Evolutionary conservation across 2,113 vertebrate genomes (phyloP), one percentile per base, ranked within the genome.

Genomic region (rat (Rattus norvegicus)): DNA sequence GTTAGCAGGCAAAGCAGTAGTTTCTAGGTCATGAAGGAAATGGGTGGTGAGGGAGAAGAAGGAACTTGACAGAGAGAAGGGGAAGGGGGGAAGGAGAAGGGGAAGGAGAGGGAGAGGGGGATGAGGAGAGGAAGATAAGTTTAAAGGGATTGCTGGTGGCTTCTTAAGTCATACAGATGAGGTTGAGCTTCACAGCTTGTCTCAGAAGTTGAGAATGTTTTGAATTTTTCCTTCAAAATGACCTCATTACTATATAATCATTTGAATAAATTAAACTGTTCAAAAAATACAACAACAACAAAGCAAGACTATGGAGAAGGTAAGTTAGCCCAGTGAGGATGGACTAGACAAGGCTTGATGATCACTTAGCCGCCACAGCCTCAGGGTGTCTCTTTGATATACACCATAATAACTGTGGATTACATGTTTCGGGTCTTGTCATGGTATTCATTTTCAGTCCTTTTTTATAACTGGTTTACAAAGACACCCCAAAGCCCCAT

Each of bases 391-490:
- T 49, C 76, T 90, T 2, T 59, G 7, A 5, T 17, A 1, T 26
- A 26, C 56, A 47, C 59, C 36, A 70, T 26, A 65, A 0, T 79
- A 90, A 73, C 13, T 4, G 54, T 63, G 77, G 24, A 26, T 77
- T 94, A 4, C n/a, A 59, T 72, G 81, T 77, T 70, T 90, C 81
- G 88, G 88, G 56, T 59, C 7, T 90, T 49, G 72, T 87, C 96
- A 94, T 73, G 80, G 36, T 63, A 43, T 92, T 73, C 72, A 30
- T 87, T 96, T 90, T 39, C 19, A 69, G 85, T 80, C 59, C 54
- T 93, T 56, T 43, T 88, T 22, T 65, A 36, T 76, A 72, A 43
- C 33, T 69, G 47, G 56, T 84, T 91, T 92, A 36, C 2, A 52
- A 1, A 63, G 26, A 73, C 56, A 83, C 33, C 52, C 17, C 30